Conservation (phyloP, 2,113 vertebrate species). For the Sebastes schlegelii region DNA sequence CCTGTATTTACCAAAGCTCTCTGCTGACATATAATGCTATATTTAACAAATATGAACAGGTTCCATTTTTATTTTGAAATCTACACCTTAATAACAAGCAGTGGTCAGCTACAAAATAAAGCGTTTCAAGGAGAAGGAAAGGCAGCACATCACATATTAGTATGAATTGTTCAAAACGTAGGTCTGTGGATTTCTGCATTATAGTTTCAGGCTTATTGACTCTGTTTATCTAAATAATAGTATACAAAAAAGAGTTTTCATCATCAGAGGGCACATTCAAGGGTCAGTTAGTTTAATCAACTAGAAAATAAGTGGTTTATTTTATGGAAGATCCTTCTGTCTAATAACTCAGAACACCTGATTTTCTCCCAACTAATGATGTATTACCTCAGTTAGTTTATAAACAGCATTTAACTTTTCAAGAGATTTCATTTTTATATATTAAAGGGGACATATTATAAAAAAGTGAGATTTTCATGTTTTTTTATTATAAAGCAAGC, state of each 20-base stretch:
- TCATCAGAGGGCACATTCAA: background rate
- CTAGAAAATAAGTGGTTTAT: background rate
- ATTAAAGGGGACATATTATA: too few relatives aligned
- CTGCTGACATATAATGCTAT: conserved; percentile 3
- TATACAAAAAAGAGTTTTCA: background rate
- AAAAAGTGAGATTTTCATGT: too few relatives aligned
- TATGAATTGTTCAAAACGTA: background rate
- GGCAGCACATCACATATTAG: background rate
- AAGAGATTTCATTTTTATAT: background rate
- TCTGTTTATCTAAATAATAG: background rate
- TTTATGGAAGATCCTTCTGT: background rate
- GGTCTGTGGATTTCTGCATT: background rate
- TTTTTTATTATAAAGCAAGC: too few relatives aligned
- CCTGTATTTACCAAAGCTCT: conserved; percentile 30
- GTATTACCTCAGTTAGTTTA: too few relatives aligned
- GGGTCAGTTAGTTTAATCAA: background rate
- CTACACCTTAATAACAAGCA: background rate
- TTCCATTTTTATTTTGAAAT: conserved; percentile 31
- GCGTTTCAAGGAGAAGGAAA: background rate
- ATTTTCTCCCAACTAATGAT: background rate
- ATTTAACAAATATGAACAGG: conserved; percentile 27
- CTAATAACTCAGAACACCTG: background rate
- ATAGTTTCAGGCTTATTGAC: background rate
- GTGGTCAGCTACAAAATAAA: background rate
- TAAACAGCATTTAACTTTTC: background rate